Conservation (phyloP, 2,888 invertebrate species). For the Lathronympha strigana region DNA sequence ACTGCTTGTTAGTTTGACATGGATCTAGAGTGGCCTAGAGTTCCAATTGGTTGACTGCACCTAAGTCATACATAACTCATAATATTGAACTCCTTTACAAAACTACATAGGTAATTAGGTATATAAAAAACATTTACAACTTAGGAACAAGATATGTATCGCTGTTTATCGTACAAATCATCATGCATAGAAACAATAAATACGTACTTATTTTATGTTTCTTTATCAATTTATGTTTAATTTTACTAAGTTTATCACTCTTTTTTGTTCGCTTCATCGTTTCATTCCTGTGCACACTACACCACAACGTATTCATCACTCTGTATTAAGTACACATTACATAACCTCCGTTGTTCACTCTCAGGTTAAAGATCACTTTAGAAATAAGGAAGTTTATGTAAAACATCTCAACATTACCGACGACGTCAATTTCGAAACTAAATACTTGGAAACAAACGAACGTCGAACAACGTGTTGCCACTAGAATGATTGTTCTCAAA, state of each 20-base stretch:
- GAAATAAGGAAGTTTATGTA: conserved; percentile 34
- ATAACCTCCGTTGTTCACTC: conserved; percentile 51
- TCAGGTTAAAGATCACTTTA: conserved; percentile 55
- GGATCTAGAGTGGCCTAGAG: too few species aligned
- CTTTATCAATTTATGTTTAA: conserved; percentile 75
- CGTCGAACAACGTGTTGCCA: conserved; percentile 63
- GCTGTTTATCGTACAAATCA: background rate
- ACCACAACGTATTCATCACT: conserved; percentile 61
- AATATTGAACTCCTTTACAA: too few species aligned
- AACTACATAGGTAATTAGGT: too few species aligned
- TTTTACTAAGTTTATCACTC: conserved; percentile 70
- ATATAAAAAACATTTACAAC: background rate
- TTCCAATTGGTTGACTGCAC: too few species aligned
- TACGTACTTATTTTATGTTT: conserved; percentile 73
- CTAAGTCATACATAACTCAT: too few species aligned
- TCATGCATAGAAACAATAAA: conserved; percentile 26
- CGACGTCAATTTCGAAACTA: conserved; percentile 20
- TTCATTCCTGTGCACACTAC: conserved; percentile 47
- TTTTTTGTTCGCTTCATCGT: conserved; percentile 71
- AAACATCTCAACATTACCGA: conserved; percentile 30
- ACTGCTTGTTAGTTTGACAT: too few species aligned
- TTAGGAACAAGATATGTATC: background rate
- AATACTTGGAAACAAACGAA: conserved; percentile 25
- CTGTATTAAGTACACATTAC: conserved; percentile 49
- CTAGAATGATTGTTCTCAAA: conserved; percentile 65